phyloP scores from a whole-genome alignment of 1,140 invertebrate species.

The Micrasema longulum region DNA sequence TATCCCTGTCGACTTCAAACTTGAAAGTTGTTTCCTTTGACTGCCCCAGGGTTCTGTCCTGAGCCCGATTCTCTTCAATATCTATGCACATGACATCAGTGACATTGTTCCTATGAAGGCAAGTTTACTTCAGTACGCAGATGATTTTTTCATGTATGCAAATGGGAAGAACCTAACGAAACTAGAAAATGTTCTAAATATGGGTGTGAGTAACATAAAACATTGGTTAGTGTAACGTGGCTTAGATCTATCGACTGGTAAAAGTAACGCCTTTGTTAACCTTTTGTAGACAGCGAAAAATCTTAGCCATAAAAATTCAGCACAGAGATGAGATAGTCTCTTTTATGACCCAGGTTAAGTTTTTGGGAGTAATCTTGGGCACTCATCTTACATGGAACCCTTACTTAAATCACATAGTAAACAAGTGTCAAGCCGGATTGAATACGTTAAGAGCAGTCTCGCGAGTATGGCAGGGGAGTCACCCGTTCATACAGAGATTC shows the following conservation, averaged over 20 bases:
- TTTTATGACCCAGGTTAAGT: background rate
- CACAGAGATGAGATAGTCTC: background rate
- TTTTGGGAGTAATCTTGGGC: background rate
- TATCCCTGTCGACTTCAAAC: no score
- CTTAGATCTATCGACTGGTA: background rate
- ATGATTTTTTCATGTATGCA: conserved; percentile 7
- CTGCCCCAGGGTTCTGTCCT: background rate
- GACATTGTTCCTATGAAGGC: background rate
- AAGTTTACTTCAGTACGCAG: background rate
- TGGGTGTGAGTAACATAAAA: background rate
- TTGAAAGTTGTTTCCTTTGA: no score
- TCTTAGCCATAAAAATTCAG: background rate
- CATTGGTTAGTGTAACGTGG: background rate
- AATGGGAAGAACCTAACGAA: background rate
- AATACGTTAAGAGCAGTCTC: background rate
- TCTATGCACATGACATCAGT: background rate
- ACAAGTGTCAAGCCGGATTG: background rate
- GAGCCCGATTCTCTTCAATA: background rate
- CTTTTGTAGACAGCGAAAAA: background rate
- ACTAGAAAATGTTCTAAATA: background rate
- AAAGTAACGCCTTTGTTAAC: background rate
- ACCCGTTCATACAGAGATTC: background rate
- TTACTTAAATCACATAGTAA: background rate
- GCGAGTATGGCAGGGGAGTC: background rate
- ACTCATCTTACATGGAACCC: background rate